Percentiles rank a stretch among this genome's conserved stretches.
Evolutionary conservation across 2,113 vertebrate genomes (phyloP).

Genomic region (Nycticryphes semicollaris): DNA sequence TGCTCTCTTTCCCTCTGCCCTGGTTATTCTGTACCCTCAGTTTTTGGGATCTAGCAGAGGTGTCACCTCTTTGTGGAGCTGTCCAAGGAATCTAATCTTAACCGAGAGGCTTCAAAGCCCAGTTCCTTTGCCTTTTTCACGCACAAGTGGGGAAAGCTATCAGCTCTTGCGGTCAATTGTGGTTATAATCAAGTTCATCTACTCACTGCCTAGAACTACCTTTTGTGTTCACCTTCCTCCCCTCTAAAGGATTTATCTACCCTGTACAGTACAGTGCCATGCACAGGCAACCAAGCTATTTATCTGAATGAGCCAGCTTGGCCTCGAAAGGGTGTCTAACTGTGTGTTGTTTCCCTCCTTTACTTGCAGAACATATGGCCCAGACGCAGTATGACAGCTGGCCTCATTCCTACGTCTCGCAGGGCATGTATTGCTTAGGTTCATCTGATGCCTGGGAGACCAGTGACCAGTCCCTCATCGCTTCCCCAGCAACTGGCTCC

Average conservation of each 20-base stretch:
- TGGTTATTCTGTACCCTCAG: not conserved
- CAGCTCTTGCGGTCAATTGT: not conserved
- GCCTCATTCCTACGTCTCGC: slow-evolving; percentile 96
- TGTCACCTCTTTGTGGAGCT: not conserved
- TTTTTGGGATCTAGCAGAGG: not conserved
- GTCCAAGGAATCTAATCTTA: not conserved
- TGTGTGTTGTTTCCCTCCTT: not conserved
- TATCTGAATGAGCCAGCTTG: not conserved
- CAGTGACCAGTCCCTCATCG: slow-evolving; percentile 89
- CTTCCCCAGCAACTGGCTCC: slow-evolving; percentile 88
- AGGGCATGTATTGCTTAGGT: slow-evolving; percentile 97
- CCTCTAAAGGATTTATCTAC: not conserved
- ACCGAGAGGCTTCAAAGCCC: not conserved
- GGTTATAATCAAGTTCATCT: not conserved
- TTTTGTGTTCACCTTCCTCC: not conserved
- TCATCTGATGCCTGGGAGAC: slow-evolving; percentile 97
- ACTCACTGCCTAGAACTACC: not conserved
- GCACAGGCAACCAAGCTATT: not conserved
- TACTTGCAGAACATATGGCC: slow-evolving; percentile 79
- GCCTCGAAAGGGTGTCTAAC: not conserved
- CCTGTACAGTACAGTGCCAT: not conserved
- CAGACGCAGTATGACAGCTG: slow-evolving; percentile 95
- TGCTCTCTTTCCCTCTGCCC: not conserved
- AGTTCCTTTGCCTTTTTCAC: not conserved
- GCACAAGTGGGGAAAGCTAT: not conserved